A percentile compares a stretch with the other conserved stretches of the same genome.
These are phyloP conservation scores for Acrocephalus kingi DNA, from an alignment of 2,113 vertebrate species.

Conservation along the genomic window DNA sequence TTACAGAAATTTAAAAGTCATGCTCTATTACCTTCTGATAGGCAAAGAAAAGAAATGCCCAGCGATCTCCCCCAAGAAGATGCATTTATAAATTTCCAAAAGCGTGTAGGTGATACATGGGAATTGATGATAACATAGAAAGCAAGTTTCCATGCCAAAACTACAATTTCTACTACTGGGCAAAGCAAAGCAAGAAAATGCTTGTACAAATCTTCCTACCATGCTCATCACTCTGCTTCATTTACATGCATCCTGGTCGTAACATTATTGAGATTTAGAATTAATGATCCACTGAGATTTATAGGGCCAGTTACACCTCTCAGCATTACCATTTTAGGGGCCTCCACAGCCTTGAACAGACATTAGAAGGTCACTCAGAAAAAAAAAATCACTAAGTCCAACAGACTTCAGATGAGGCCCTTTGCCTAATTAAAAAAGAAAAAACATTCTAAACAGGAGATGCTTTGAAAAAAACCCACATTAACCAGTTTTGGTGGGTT, in stretches of 20 bases:
- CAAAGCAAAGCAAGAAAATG: background rate
- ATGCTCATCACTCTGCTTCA: background rate
- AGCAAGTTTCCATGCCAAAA: background rate
- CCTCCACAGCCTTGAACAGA: conserved; percentile 4
- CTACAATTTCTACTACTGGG: background rate
- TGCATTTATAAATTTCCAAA: background rate
- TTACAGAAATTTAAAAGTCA: background rate
- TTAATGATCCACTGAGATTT: conserved; percentile 47
- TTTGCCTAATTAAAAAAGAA: background rate
- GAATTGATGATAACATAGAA: background rate
- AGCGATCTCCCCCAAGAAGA: background rate
- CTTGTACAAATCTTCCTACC: background rate
- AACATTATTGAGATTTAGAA: conserved; percentile 36
- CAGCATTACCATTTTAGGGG: background rate
- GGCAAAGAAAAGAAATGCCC: background rate
- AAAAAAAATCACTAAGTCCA: background rate
- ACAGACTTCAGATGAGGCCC: background rate
- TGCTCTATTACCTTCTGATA: background rate
- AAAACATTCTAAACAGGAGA: background rate
- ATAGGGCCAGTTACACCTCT: conserved; percentile 16
- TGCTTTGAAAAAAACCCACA: background rate
- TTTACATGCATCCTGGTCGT: background rate
- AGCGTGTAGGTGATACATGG: background rate
- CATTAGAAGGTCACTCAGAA: conserved; percentile 20
- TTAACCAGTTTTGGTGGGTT: background rate